phyloP scores from a whole-genome alignment of 2,888 invertebrate species.

The Lamellibrachia columna region DNA sequence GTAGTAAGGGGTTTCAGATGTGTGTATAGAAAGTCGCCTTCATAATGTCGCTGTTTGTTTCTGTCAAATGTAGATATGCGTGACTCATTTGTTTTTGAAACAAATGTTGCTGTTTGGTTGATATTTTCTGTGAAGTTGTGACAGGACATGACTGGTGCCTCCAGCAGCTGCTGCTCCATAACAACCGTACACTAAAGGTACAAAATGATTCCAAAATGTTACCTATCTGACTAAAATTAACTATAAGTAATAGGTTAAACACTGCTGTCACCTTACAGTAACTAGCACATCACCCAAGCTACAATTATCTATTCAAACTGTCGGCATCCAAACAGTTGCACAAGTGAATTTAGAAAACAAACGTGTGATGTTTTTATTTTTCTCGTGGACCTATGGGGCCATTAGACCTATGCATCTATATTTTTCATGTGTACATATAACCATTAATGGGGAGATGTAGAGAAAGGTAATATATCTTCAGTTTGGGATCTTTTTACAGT shows the following conservation, averaged over 20 bases:
- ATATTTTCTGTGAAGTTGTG: not conserved
- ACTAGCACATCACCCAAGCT: not conserved
- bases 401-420: too few relatives aligned
- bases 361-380: too few relatives aligned
- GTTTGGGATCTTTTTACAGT: too few relatives aligned
- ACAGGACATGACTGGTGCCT: not conserved
- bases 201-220: not conserved
- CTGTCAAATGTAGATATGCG: not conserved
- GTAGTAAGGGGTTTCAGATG: not conserved
- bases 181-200: not conserved
- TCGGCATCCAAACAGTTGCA: not conserved
- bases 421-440: too few relatives aligned
- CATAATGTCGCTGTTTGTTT: not conserved
- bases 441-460: too few relatives aligned
- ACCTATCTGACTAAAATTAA: too few relatives aligned
- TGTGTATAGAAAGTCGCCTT: too few relatives aligned
- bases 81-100: not conserved
- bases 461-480: too few relatives aligned
- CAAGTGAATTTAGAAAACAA: not conserved
- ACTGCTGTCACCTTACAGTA: too few relatives aligned
- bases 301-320: too few relatives aligned
- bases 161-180: not conserved
- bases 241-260: too few relatives aligned
- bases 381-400: too few relatives aligned
- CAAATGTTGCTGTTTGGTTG: not conserved